These are phyloP conservation scores for Microcebus griseorufus DNA, from an alignment of 2,113 vertebrate genomes.

Conservation along the genomic window DNA sequence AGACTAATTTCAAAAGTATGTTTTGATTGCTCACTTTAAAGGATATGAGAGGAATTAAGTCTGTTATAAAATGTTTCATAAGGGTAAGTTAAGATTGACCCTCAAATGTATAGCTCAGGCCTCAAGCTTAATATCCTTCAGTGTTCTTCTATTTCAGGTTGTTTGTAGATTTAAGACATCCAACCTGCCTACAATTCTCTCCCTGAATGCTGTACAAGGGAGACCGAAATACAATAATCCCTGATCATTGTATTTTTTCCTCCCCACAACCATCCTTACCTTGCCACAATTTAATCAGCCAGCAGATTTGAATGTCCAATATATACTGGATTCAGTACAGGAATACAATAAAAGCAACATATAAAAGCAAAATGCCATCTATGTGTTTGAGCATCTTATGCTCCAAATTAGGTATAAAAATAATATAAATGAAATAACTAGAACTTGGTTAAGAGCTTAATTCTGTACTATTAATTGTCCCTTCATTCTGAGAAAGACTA, in stretches of 20 bases:
- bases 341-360: not conserved
- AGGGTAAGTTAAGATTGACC: not conserved
- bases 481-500: not conserved
- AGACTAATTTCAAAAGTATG: slow-evolving; percentile 42
- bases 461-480: not conserved
- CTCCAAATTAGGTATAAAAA: not conserved
- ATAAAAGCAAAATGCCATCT: not conserved
- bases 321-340: not conserved
- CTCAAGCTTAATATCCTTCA: not conserved
- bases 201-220: not conserved
- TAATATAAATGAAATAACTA: not conserved
- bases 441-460: not conserved
- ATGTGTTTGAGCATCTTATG: not conserved
- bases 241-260: not conserved
- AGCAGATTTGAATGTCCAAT: not conserved
- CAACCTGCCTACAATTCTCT: not conserved
- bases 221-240: not conserved
- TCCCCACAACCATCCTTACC: not conserved
- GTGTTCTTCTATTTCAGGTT: not conserved
- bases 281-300: not conserved
- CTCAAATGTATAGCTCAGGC: not conserved
- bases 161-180: not conserved
- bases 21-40: slow-evolving; percentile 19
- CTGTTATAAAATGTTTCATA: not conserved
- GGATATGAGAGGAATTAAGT: not conserved